A percentile compares a stretch with the other conserved stretches of the same genome.
phyloP scores from a whole-genome alignment of 2,797 vertebrate species.

The Hoplostethus mediterraneus region DNA sequence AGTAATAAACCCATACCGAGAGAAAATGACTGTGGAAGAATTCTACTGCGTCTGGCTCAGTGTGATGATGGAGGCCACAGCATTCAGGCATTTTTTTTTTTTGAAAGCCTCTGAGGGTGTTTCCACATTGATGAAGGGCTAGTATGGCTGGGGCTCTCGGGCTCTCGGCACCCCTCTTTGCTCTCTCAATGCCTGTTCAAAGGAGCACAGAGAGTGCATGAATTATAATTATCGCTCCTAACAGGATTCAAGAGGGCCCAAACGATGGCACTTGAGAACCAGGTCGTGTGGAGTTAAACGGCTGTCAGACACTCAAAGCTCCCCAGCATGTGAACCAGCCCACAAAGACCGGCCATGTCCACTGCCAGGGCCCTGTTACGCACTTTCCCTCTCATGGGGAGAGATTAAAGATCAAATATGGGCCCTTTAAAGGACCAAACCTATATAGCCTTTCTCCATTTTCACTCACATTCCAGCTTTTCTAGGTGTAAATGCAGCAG shows the following conservation, averaged over 20 bases:
- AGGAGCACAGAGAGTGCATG: conserved; percentile 76
- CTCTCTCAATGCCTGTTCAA: conserved; percentile 74
- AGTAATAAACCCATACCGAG: background rate
- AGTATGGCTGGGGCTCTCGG: conserved; percentile 45
- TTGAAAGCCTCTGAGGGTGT: conserved; percentile 36
- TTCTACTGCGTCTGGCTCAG: background rate
- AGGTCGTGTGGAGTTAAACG: conserved; percentile 88
- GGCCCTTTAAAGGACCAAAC: conserved; percentile 34
- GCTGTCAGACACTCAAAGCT: conserved; percentile 85
- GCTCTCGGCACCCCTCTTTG: conserved; percentile 49
- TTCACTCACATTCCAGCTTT: conserved; percentile 30
- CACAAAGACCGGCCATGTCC: conserved; percentile 71
- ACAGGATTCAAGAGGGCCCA: conserved; percentile 83
- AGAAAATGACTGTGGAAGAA: background rate
- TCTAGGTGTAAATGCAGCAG: conserved; percentile 19
- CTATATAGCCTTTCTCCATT: conserved; percentile 36
- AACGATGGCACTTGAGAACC: conserved; percentile 83
- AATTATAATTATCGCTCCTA: conserved; percentile 86
- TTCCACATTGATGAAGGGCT: conserved; percentile 44
- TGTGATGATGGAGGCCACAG: conserved; percentile 2
- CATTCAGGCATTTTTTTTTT: conserved; percentile 23
- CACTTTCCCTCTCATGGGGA: conserved; percentile 45
- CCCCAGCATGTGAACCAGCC: conserved; percentile 78
- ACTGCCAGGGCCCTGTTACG: conserved; percentile 54
- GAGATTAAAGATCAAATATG: conserved; percentile 67